A percentile compares a stretch with the other conserved stretches of the same genome.
phyloP scores from a whole-genome alignment of 1,140 invertebrate species.

The Plutomurus gul region DNA sequence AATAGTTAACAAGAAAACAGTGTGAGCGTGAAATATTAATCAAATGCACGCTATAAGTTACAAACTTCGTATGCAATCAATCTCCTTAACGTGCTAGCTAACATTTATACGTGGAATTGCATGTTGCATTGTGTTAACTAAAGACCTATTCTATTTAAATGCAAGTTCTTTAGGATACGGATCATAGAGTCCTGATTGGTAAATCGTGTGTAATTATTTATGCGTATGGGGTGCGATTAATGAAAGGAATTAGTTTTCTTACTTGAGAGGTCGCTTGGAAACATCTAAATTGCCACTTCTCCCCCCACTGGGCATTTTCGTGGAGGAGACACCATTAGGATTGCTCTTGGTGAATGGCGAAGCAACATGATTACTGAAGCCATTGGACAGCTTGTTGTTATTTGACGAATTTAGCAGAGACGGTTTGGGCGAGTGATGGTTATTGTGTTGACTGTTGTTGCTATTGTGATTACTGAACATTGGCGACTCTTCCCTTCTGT shows the following conservation, averaged over 20 bases:
- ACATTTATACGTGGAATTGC: too few relatives aligned
- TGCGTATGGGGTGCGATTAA: too few relatives aligned
- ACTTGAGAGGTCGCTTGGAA: slow-evolving; percentile 44
- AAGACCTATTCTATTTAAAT: too few relatives aligned
- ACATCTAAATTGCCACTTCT: slow-evolving; percentile 32
- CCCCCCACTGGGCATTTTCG: slow-evolving; percentile 7
- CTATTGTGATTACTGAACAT: slow-evolving; percentile 42
- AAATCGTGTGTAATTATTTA: too few relatives aligned
- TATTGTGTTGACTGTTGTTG: slow-evolving; percentile 13
- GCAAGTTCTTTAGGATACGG: too few relatives aligned
- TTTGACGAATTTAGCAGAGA: slow-evolving; percentile 2
- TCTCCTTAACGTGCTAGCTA: too few relatives aligned
- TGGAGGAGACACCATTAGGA: background rate
- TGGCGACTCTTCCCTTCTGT: slow-evolving; percentile 54
- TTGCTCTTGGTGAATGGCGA: slow-evolving; percentile 45
- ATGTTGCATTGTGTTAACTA: too few relatives aligned
- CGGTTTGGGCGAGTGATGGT: slow-evolving; percentile 32
- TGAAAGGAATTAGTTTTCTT: background rate
- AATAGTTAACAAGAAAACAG: too few relatives aligned
- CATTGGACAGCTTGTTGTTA: slow-evolving; percentile 50
- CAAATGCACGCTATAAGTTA: too few relatives aligned
- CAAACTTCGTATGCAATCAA: too few relatives aligned
- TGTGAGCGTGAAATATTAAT: too few relatives aligned
- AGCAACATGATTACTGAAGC: slow-evolving; percentile 57
- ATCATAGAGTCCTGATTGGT: too few relatives aligned